These are phyloP conservation scores for Epinotia nisella DNA, from an alignment of 2,888 invertebrate species.

Conservation along the genomic window DNA sequence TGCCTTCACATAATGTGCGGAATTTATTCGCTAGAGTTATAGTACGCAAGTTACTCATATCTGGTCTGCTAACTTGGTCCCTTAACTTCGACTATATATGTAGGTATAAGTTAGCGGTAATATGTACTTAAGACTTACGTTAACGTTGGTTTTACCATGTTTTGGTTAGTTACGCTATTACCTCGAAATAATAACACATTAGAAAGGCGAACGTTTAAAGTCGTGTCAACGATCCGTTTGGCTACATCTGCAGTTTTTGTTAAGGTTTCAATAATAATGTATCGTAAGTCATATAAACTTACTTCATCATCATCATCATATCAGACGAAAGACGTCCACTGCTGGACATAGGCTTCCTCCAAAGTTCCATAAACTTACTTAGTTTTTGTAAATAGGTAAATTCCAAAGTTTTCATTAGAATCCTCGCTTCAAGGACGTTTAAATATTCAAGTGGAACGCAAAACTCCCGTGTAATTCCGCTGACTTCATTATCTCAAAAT, in stretches of 20 bases:
- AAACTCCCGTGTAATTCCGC: conserved; percentile 5
- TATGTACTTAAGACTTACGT: neutral
- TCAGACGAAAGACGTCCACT: too few relatives aligned
- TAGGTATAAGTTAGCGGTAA: neutral
- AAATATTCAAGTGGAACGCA: conserved; percentile 23
- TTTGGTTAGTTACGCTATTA: neutral
- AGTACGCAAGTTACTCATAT: neutral
- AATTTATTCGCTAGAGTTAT: neutral
- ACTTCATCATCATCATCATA: too few relatives aligned
- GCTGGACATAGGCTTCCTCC: too few relatives aligned
- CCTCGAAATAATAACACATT: conserved; percentile 10
- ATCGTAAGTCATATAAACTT: too few relatives aligned
- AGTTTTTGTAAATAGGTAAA: neutral
- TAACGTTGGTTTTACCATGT: too few relatives aligned
- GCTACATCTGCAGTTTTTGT: neutral
- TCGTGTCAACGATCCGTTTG: neutral
- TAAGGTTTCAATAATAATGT: neutral
- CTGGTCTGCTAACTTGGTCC: neutral
- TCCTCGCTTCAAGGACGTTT: neutral
- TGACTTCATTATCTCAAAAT: conserved; percentile 17
- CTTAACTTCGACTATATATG: neutral
- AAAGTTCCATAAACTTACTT: too few relatives aligned
- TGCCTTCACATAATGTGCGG: neutral
- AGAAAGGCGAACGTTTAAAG: conserved; percentile 19
- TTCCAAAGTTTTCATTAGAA: neutral